Evolutionary conservation across 2,797 vertebrate species (phyloP).

Genomic region (Rhinella marina): DNA sequence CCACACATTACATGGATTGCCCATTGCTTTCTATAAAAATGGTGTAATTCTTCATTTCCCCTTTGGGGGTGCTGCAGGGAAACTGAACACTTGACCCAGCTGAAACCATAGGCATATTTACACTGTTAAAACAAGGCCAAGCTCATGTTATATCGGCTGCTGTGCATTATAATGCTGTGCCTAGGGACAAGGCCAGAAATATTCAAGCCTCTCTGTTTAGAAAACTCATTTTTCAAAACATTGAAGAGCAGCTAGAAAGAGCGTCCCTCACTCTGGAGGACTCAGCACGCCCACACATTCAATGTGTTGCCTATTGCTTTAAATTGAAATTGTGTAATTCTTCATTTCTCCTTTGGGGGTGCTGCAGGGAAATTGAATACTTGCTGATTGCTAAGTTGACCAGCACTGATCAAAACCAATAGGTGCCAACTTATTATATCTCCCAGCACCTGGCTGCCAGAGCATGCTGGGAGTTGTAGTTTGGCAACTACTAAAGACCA

Average conservation of each 20-base stretch:
- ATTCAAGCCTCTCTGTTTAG: neutral
- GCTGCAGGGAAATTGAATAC: neutral
- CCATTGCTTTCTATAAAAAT: no score
- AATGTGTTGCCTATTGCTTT: no score
- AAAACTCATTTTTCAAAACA: neutral
- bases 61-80: neutral
- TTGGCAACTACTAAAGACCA: neutral
- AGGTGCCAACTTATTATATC: neutral
- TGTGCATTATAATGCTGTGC: slow-evolving; percentile 33
- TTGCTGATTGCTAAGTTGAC: neutral
- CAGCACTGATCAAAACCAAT: neutral
- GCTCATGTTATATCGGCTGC: neutral
- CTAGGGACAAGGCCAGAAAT: neutral
- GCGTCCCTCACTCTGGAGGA: neutral
- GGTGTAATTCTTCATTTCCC: neutral
- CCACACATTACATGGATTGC: neutral
- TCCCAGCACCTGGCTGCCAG: neutral
- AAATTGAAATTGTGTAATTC: neutral
- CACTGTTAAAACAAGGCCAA: neutral
- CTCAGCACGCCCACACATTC: neutral
- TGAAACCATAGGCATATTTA: no score
- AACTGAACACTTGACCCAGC: neutral
- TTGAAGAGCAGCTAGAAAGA: neutral
- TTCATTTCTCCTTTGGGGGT: neutral
- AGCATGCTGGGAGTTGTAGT: neutral